Base-by-base conservation (phyloP, 2,888 invertebrate species). In the Rhogogaster chlorosoma region DNA sequence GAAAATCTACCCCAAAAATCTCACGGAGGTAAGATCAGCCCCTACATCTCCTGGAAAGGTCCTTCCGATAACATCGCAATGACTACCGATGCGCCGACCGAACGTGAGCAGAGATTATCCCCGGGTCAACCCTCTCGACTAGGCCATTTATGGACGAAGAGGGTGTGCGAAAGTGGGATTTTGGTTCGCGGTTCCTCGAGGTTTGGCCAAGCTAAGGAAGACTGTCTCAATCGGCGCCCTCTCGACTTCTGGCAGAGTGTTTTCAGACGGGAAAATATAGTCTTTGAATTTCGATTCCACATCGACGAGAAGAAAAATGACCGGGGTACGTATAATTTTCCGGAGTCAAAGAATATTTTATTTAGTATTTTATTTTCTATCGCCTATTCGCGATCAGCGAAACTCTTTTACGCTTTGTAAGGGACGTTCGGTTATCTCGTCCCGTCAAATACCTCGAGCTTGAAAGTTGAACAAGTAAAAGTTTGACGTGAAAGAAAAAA, bases 61-160 rank as follows among this genome's bases (percentile, higher is more conserved):
- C 61, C 29, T 36, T 67, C 45, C 67, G 83, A 83, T 83, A 70
- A 83, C 64, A 83, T 83, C 83, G 83, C 61, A 83, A 83, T 83
- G 67, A 83, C 83, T 83, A 42, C n/a, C 64, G 83, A 83, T 83
- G 45, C 42, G 26, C 70, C 45, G 67, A 36, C 26, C 70, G 70
- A 67, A 83, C 64, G 36, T 61, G 26, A 64, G 29, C 83, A n/a
- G 45, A 70, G 70, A 83, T 83, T 49, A 83, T 64, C 83, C 45
- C 45, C 29, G 42, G 83, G 83, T 83, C 83, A 49, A 67, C 83
- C 83, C 83, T 83, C 83, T 61, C 61, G 61, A 57, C 83, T 45
- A 12, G 12, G 45, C 45, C 83, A 83, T 83, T 83, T 83, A 83
- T 83, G 67, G 32, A 18, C 45, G 36, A 42, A 83, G 83, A 83